Evolutionary conservation across 2,888 invertebrate species (phyloP).

Genomic region (Sepioteuthis lessoniana): DNA sequence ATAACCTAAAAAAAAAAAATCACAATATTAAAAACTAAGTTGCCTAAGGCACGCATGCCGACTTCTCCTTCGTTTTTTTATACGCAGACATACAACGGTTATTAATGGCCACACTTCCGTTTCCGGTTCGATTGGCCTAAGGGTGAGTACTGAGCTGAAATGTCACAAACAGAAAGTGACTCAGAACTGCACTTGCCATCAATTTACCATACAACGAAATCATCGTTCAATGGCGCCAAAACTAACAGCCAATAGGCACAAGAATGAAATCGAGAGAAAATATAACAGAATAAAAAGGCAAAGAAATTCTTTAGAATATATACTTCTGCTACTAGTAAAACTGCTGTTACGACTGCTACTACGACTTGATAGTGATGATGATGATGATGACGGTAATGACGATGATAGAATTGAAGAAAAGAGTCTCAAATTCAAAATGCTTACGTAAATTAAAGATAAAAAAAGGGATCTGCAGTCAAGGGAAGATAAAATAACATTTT

Average conservation of each 20-base stretch:
- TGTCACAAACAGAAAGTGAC: neutral
- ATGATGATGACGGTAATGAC: too few species aligned
- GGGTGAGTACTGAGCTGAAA: neutral
- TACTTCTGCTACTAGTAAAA: too few species aligned
- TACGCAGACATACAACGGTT: neutral
- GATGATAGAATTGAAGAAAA: too few species aligned
- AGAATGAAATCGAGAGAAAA: neutral
- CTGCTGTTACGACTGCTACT: too few species aligned
- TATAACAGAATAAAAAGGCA: neutral
- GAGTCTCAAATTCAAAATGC: too few species aligned
- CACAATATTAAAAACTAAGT: too few species aligned
- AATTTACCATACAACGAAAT: neutral
- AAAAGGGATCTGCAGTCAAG: too few species aligned
- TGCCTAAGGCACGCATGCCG: neutral
- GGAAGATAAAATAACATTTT: too few species aligned
- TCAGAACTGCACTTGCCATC: neutral
- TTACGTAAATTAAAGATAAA: too few species aligned
- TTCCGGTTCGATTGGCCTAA: neutral
- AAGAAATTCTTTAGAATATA: neutral
- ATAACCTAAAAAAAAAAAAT: neutral
- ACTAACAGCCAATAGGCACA: neutral
- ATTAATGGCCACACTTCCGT: slow-evolving; percentile 15
- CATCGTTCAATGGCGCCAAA: neutral
- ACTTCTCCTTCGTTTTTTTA: neutral
- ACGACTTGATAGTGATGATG: too few species aligned